Evolutionary conservation across 2,113 vertebrate genomes (phyloP).

Genomic region (Gavialis gangeticus): DNA sequence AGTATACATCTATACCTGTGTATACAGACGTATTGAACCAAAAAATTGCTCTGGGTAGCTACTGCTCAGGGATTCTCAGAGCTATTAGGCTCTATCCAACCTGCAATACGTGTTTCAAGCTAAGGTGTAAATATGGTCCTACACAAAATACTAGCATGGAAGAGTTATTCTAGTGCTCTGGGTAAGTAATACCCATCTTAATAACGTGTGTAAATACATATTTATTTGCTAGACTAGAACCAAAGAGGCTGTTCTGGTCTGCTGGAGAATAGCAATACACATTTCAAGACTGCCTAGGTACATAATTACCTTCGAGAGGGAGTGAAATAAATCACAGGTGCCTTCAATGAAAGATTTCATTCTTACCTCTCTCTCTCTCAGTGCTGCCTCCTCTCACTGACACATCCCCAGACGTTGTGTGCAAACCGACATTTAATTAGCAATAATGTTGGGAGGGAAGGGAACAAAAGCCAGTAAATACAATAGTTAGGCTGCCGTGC

Average conservation of each 20-base stretch:
- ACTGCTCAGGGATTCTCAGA: not conserved
- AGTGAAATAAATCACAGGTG: constrained; percentile 53
- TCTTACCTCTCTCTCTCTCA: not conserved
- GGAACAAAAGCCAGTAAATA: not conserved
- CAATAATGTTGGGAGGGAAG: not conserved
- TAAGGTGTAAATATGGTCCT: constrained; percentile 10
- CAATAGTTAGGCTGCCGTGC: not conserved
- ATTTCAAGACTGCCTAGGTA: constrained; percentile 61
- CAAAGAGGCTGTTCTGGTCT: constrained; percentile 57
- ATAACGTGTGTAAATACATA: constrained; percentile 71
- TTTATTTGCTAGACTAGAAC: constrained; percentile 68
- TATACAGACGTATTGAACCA: fast-evolving
- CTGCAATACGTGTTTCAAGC: not conserved
- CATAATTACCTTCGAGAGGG: constrained; percentile 61
- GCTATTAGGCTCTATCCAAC: constrained; percentile 4
- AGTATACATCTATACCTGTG: fast-evolving
- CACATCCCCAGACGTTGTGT: not conserved
- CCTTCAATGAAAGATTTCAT: not conserved
- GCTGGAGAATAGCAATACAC: constrained; percentile 43
- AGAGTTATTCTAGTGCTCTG: constrained; percentile 51
- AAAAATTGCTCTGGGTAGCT: not conserved
- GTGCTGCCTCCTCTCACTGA: not conserved
- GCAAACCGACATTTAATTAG: fast-evolving
- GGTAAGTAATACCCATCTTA: constrained; percentile 59
- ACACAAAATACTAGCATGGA: constrained; percentile 9